These are phyloP conservation scores for Boulengeromyrus knoepffleri DNA, from an alignment of 2,113 vertebrate species.

Conservation along the genomic window DNA sequence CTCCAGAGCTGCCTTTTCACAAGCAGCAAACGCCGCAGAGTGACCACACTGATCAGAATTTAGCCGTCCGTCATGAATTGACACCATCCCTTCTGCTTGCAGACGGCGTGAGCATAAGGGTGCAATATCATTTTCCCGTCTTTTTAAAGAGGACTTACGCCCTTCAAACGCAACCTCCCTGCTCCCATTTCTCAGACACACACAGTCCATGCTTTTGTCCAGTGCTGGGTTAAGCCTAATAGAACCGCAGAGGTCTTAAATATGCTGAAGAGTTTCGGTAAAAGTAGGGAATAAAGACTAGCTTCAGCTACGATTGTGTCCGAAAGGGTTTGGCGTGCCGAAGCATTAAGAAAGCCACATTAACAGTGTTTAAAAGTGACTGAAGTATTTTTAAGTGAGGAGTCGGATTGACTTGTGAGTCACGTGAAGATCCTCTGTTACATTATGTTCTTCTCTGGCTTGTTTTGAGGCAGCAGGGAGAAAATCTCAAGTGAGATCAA, in stretches of 20 bases:
- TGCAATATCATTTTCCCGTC: not conserved
- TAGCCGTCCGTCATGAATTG: not conserved
- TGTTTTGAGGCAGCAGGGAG: not conserved
- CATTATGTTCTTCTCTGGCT: not conserved
- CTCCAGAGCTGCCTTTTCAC: not conserved
- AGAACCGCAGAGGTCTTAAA: not conserved
- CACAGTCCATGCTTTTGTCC: not conserved
- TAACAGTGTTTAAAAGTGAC: not conserved
- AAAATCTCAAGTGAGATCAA: not conserved
- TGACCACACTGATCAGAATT: not conserved
- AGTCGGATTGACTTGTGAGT: not conserved
- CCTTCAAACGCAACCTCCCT: not conserved
- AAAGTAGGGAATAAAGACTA: not conserved
- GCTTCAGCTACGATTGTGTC: not conserved
- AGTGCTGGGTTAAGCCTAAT: not conserved
- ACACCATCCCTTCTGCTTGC: not conserved
- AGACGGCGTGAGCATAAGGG: not conserved
- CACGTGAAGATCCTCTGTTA: not conserved
- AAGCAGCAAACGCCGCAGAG: not conserved
- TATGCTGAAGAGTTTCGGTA: not conserved
- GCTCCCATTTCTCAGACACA: not conserved
- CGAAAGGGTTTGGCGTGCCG: not conserved
- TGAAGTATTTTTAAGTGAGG: not conserved
- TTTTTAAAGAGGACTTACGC: not conserved
- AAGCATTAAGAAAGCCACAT: not conserved